Evolutionary conservation across 35 echinoderm and acorn worm genomes (phyloP), one percentile per base, ranked within the genome.

Genomic region (Heliocidaris tuberculata): DNA sequence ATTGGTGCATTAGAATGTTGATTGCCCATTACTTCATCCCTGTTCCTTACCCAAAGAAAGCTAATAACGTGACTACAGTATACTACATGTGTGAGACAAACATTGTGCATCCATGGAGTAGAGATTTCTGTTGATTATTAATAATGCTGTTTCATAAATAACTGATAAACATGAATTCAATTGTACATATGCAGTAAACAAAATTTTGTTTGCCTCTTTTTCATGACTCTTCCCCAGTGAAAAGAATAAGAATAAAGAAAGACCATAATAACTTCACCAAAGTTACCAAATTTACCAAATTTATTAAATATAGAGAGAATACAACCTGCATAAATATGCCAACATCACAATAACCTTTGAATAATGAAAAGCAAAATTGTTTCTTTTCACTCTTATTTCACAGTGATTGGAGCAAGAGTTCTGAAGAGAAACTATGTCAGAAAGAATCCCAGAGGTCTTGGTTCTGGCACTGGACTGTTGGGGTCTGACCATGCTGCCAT

Each of bases 331-430:
- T 15, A 56, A 56, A 12, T 56, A 56, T 56, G 52, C 52, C 15
- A 12, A 56, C 10, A 56, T 56, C 52, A 56, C 52, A 56, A 56
- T 56, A 56, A 56, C 52, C 52, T 56, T 13, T 56, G 10, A 10
- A 56, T 56, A 56, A 56, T 56, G 52, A 10, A 56, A 13, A 56
- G 15, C 35, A 42, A 13, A 56, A 13, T 56, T 13, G 1, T 86
- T 13, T 32, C 27, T 86, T 85, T 86, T 86, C 85, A 30, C 21
- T 86, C 6, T 21, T 9, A 29, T 89, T 89, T 47, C 12, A 13
- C 87, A 89, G 87, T 89, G 31, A 89, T 89, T 89, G 87, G 87
- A 48, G 87, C 31, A 32, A 89, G 87, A 31, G 47, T 89, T 48
- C 87, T 89, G 32, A 89, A 89, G 47, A 89, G 87, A 48, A 30